These are phyloP conservation scores for Melanostigma gelatinosum DNA, from an alignment of 2,113 vertebrate species.

Conservation along the genomic window DNA sequence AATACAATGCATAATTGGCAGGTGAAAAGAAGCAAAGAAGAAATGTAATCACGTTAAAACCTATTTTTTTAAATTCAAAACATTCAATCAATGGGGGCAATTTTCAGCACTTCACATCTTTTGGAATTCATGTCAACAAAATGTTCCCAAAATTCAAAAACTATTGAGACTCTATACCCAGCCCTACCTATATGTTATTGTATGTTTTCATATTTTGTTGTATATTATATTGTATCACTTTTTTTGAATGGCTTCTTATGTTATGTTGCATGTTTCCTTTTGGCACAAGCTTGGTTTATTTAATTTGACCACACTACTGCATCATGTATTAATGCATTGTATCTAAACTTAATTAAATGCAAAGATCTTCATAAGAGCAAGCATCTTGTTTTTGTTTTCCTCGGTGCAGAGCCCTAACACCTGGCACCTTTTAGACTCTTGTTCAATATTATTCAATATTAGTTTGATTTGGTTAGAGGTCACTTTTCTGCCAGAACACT, in stretches of 20 bases:
- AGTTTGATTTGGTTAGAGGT: not conserved
- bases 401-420: not conserved
- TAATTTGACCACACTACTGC: conserved; percentile 28
- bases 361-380: not conserved
- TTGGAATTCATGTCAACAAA: not conserved
- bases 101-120: not conserved
- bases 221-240: conserved; percentile 13
- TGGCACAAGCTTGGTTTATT: conserved; percentile 25
- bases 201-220: conserved; percentile 9
- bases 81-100: not conserved
- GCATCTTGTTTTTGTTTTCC: conserved; percentile 38
- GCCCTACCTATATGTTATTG: not conserved
- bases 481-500: not conserved
- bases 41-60: not conserved
- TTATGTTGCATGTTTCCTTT: conserved; percentile 23
- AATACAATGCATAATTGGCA: not conserved
- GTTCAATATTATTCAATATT: not conserved
- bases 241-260: conserved; percentile 38
- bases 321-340: conserved; percentile 24
- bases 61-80: not conserved
- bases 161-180: conserved; percentile 5
- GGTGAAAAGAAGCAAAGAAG: not conserved
- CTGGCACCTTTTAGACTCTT: not conserved
- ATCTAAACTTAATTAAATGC: conserved; percentile 41
- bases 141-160: not conserved